phyloP scores from a whole-genome alignment of 1,140 invertebrate species.

The Zaprionus kolodkinae region DNA sequence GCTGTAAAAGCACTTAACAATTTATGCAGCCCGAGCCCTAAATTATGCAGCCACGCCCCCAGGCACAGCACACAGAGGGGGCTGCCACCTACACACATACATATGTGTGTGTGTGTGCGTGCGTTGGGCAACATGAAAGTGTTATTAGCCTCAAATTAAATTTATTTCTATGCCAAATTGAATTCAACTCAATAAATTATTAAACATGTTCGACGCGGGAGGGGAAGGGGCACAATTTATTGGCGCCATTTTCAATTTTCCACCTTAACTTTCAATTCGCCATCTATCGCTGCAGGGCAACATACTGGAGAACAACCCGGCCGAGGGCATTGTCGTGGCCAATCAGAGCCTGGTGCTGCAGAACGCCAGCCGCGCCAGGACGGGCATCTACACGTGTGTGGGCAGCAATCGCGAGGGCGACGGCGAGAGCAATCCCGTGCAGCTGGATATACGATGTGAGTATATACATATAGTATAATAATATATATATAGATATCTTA shows the following conservation, averaged over 20 bases:
- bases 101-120: conserved; percentile 15
- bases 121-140: conserved; percentile 70
- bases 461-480: conserved; percentile 68
- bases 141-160: conserved; percentile 79
- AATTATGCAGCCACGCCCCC: conserved; percentile 64
- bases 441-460: conserved; percentile 95
- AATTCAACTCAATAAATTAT: conserved; percentile 77
- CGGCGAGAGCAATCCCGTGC: conserved; percentile 91
- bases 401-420: conserved; percentile 94
- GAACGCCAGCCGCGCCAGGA: conserved; percentile 89
- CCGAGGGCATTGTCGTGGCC: conserved; percentile 92
- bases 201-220: conserved; percentile 21
- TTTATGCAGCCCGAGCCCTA: conserved; percentile 70
- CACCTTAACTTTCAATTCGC: conserved; percentile 7
- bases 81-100: conserved; percentile 12
- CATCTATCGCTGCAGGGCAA: conserved; percentile 85
- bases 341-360: conserved; percentile 94
- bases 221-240: background rate
- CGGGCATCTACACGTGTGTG: conserved; percentile 93
- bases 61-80: background rate
- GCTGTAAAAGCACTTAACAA: conserved; percentile 73
- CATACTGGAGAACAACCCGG: conserved; percentile 89
- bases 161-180: conserved; percentile 77
- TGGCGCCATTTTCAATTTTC: conserved; percentile 19
- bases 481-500: background rate